A percentile compares a stretch with the other conserved stretches of the same genome.
phyloP scores from a whole-genome alignment of 2,888 invertebrate species.

The Epirrhoe tristata region DNA sequence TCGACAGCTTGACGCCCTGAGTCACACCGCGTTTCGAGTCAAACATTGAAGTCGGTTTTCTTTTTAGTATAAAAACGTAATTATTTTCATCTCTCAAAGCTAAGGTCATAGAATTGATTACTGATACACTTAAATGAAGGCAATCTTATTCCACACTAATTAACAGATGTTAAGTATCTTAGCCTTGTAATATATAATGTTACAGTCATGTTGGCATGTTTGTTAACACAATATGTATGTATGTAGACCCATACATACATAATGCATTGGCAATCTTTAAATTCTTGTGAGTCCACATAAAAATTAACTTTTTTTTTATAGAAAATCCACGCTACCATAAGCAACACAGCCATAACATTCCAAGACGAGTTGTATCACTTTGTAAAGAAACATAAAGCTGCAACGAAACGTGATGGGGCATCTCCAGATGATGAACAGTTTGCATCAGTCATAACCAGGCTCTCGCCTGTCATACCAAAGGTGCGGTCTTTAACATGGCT shows the following conservation, averaged over 20 bases:
- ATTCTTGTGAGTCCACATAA: too few species aligned
- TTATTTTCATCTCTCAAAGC: background rate
- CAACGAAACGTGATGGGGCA: slow-evolving; percentile 35
- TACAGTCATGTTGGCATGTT: background rate
- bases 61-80: too few species aligned
- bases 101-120: background rate
- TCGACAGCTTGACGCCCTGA: too few species aligned
- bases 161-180: background rate
- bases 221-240: background rate
- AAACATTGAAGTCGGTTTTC: too few species aligned
- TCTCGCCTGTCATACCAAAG: slow-evolving; percentile 93
- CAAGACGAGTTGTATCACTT: slow-evolving; percentile 86
- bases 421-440: slow-evolving; percentile 56
- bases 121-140: slow-evolving; percentile 2
- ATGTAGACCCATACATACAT: too few species aligned
- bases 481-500: slow-evolving; percentile 61
- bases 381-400: slow-evolving; percentile 70
- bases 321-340: slow-evolving; percentile 88
- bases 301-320: slow-evolving; percentile 48
- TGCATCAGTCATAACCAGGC: slow-evolving; percentile 85
- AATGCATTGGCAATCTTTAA: too few species aligned
- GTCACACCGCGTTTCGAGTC: too few species aligned
- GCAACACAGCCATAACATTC: slow-evolving; percentile 83
- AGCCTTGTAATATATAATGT: slow-evolving; percentile 3
- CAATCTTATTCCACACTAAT: slow-evolving; percentile 1